These are phyloP conservation scores for Neoascia interrupta DNA, from an alignment of 2,888 invertebrate genomes.

Conservation along the genomic window DNA sequence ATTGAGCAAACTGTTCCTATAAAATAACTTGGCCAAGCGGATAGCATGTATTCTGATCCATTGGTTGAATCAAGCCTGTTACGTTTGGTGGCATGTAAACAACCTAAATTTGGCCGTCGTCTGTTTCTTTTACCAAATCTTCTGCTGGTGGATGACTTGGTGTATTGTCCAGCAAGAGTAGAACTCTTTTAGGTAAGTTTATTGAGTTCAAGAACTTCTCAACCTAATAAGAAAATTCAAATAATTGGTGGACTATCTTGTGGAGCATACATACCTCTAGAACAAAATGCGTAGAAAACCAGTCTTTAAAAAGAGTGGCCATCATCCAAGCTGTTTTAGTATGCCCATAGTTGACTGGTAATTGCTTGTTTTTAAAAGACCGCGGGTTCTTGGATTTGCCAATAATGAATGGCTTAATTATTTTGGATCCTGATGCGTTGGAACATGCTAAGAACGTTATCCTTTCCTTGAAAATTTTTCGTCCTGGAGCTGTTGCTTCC, in stretches of 20 bases:
- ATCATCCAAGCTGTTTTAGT: too few species aligned
- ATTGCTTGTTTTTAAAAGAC: too few species aligned
- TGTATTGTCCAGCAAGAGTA: conserved; percentile 8
- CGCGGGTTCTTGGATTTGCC: conserved; percentile 1
- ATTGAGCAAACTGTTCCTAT: conserved; percentile 4
- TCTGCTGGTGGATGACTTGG: conserved; percentile 19
- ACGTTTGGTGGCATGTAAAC: conserved; percentile 34
- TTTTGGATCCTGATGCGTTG: conserved; percentile 29
- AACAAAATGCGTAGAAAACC: too few species aligned
- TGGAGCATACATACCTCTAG: background rate
- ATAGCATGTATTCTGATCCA: conserved; percentile 11
- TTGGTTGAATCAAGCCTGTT: conserved; percentile 19
- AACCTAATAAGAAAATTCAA: background rate
- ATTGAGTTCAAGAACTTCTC: background rate
- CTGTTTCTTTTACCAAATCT: conserved; percentile 10
- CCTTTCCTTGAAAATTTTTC: conserved; percentile 29
- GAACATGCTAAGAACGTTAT: conserved; percentile 30
- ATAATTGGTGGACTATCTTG: background rate
- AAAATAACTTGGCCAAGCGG: conserved; percentile 20
- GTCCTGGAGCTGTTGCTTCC: conserved; percentile 35
- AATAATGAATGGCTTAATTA: conserved; percentile 9
- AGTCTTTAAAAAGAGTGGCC: too few species aligned
- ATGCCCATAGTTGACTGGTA: too few species aligned
- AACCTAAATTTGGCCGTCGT: conserved; percentile 41
- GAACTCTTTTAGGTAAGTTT: conserved; percentile 6